Percentiles rank a stretch among this genome's conserved stretches.
These are phyloP conservation scores for Phortica magna DNA, from an alignment of 2,888 invertebrate species.

Conservation along the genomic window DNA sequence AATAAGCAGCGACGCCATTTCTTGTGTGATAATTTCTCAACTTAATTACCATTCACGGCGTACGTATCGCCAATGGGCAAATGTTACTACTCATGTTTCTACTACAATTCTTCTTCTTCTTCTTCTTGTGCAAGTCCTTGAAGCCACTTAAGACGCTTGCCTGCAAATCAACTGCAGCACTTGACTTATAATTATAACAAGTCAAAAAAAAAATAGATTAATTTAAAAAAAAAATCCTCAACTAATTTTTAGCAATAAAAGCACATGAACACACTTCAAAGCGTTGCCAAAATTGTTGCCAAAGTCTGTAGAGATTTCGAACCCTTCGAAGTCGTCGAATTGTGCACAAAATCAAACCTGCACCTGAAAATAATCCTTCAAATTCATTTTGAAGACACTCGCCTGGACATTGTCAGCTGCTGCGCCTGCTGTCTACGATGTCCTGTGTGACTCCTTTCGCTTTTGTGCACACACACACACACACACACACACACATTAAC, in stretches of 20 bases:
- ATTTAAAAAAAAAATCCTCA: neutral
- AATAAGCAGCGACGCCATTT: conserved; percentile 22
- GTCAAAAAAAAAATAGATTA: neutral
- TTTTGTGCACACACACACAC: neutral
- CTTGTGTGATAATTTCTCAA: conserved; percentile 9
- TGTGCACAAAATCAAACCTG: neutral
- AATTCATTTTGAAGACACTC: neutral
- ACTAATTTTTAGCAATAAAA: neutral
- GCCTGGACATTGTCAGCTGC: conserved; percentile 1
- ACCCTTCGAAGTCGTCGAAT: neutral
- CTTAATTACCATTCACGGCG: conserved; percentile 15
- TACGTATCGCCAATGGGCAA: neutral
- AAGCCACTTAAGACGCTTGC: neutral
- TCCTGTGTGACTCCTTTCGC: neutral
- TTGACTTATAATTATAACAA: neutral
- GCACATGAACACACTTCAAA: neutral
- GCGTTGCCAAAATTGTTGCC: neutral
- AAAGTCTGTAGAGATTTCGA: neutral
- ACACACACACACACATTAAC: conserved; percentile 38
- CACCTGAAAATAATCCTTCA: neutral
- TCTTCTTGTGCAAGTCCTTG: neutral
- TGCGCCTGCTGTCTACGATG: neutral
- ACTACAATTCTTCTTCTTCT: neutral
- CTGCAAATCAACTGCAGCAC: neutral
- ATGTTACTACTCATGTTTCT: neutral